A percentile compares a stretch with the other conserved stretches of the same genome.
phyloP scores from a whole-genome alignment of 2,113 vertebrate genomes.

The Balaenoptera acutorostrata region DNA sequence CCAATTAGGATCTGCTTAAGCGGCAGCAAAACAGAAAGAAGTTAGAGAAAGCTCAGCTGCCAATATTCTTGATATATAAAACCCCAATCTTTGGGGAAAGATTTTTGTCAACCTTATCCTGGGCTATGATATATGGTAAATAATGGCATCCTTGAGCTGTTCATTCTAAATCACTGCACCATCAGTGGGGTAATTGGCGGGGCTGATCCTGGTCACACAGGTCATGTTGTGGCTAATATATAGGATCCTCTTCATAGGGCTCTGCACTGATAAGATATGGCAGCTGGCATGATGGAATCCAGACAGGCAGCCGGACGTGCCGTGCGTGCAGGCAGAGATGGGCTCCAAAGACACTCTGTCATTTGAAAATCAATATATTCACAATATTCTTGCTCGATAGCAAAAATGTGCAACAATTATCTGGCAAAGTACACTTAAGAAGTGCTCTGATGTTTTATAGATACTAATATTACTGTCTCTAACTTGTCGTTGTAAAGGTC shows the following conservation, averaged over 20 bases:
- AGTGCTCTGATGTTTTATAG: not conserved
- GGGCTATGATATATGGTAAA: not conserved
- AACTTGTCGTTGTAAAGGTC: not conserved
- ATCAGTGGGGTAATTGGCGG: not conserved
- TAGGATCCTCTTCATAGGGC: not conserved
- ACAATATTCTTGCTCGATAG: not conserved
- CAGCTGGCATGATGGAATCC: slow-evolving; percentile 36
- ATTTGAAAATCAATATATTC: not conserved
- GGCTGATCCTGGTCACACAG: slow-evolving; percentile 19
- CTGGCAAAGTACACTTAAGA: not conserved
- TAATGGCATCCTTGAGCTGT: not conserved
- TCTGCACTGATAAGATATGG: slow-evolving; percentile 35
- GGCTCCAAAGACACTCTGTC: not conserved
- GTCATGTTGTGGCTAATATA: slow-evolving; percentile 48
- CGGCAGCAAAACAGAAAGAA: slow-evolving; percentile 12
- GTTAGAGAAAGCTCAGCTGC: not conserved
- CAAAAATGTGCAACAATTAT: not conserved
- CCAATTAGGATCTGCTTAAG: not conserved
- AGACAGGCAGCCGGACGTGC: not conserved
- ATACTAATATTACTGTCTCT: not conserved
- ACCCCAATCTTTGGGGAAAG: not conserved
- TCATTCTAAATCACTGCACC: slow-evolving; percentile 53
- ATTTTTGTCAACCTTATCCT: not conserved
- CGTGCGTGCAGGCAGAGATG: not conserved
- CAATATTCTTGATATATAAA: slow-evolving; percentile 2